Conservation (phyloP, 2,113 vertebrate species). For the Geothlypis trichas region DNA sequence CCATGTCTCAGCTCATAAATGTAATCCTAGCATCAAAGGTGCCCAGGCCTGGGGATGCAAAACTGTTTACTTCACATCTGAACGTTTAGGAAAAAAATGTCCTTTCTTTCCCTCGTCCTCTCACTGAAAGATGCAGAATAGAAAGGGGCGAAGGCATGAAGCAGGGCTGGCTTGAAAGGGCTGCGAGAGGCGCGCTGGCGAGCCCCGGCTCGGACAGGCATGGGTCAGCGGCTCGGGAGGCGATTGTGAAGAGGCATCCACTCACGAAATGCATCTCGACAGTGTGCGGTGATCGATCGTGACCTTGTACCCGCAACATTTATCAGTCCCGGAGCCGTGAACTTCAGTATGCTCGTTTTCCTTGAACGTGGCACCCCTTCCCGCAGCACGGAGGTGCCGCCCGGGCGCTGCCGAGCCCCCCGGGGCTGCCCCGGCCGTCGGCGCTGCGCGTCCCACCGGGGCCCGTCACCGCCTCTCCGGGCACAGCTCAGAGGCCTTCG, state of each 20-base stretch:
- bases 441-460: background rate
- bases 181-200: conserved; percentile 51
- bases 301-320: conserved; percentile 78
- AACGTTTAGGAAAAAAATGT: conserved; percentile 65
- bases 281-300: conserved; percentile 80
- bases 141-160: conserved; percentile 43
- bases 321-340: conserved; percentile 68
- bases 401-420: background rate
- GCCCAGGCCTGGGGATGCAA: conserved; percentile 65
- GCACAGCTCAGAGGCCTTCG: background rate
- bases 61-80: conserved; percentile 77
- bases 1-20: conserved; percentile 83
- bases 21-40: conserved; percentile 83
- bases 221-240: conserved; percentile 79
- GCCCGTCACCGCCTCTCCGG: background rate
- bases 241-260: conserved; percentile 86
- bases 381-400: background rate
- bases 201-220: conserved; percentile 72
- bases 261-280: conserved; percentile 88
- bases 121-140: conserved; percentile 64
- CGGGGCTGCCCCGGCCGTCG: background rate
- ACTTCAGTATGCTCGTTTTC: conserved; percentile 67
- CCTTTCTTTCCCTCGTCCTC: conserved; percentile 68
- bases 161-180: conserved; percentile 73
- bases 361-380: conserved; percentile 60